phyloP scores from a whole-genome alignment of 2,113 vertebrate species.

The Phyllopteryx taeniolatus region DNA sequence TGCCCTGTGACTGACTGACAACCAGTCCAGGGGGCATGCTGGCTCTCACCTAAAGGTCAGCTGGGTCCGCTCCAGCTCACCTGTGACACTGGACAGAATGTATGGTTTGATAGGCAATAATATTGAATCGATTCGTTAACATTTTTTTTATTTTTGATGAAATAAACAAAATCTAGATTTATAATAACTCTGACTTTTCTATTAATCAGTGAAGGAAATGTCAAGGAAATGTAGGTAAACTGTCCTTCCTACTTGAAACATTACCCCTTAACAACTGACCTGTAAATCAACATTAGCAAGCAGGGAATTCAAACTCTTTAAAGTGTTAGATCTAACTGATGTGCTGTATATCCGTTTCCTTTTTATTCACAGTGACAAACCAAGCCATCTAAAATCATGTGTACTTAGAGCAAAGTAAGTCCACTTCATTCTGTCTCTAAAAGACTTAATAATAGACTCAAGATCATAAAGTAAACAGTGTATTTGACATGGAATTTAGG shows the following conservation, averaged over 20 bases:
- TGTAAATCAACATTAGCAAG: background rate
- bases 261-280: slow-evolving; percentile 62
- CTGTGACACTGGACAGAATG: background rate
- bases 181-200: background rate
- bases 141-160: too few relatives aligned
- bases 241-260: background rate
- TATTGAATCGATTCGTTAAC: too few relatives aligned
- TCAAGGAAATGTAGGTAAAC: background rate
- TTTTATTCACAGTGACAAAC: slow-evolving; percentile 68
- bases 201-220: background rate
- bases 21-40: background rate
- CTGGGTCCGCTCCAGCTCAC: too few relatives aligned
- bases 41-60: too few relatives aligned
- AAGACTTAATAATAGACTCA: slow-evolving; percentile 61
- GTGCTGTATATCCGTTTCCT: slow-evolving; percentile 49
- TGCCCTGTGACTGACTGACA: background rate
- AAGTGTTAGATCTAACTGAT: slow-evolving; percentile 68
- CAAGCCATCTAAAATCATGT: slow-evolving; percentile 66
- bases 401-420: slow-evolving; percentile 65
- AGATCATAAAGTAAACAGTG: slow-evolving; percentile 40
- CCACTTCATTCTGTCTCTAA: slow-evolving; percentile 54
- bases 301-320: slow-evolving; percentile 63
- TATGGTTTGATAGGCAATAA: too few relatives aligned
- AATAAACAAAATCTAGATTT: too few relatives aligned
- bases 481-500: slow-evolving; percentile 14